Evolutionary conservation across 1,140 invertebrate genomes (phyloP), one percentile per base, ranked within the genome.

Genomic region (Macrotrachela quadricornifera): DNA sequence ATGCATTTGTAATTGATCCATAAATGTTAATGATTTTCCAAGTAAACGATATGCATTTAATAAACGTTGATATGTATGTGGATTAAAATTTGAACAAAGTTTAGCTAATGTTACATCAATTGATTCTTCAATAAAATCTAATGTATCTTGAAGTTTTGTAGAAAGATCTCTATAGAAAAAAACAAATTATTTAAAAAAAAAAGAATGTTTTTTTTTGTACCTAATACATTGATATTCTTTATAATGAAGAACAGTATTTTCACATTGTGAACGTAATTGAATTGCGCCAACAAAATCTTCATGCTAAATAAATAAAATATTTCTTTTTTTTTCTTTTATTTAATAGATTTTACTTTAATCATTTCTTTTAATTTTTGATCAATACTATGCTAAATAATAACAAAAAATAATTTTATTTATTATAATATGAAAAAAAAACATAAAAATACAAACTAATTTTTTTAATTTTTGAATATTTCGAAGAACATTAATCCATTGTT

Each of bases 1-100:
- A 67, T 95, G 86, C 78, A 96, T 90, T 56, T 84, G 80, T 36
- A 92, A 65, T 65, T 92, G 85, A 71, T 96, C 87, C 75, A 92
- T 83, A 0, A 86, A 83, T 6, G 80, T 80, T 66, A 90, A 77
- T 11, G 59, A 54, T 70, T 86, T 88, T 9, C 83, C 83, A 1
- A 90, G 11, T 17, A 53, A 21, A 65, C 6, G 86, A 61, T 91
- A 94, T 0, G 90, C 87, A 58, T 75, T 77, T 63, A 86, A 82
- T 6, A 92, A 69, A 57, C 85, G 66, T 14, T 62, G 58, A 57
- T 69, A 69, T 46, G 67, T 63, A 14, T 46, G 30, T 1, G 60
- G 56, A 55, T 68, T 63, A 63, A 69, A 69, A 40, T 60, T 57
- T 40, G 55, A 56, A 54, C 67, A 69, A 51, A 83, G 78, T 62